phyloP scores from a whole-genome alignment of 2,888 invertebrate genomes.

The Palloptera scutellata region DNA sequence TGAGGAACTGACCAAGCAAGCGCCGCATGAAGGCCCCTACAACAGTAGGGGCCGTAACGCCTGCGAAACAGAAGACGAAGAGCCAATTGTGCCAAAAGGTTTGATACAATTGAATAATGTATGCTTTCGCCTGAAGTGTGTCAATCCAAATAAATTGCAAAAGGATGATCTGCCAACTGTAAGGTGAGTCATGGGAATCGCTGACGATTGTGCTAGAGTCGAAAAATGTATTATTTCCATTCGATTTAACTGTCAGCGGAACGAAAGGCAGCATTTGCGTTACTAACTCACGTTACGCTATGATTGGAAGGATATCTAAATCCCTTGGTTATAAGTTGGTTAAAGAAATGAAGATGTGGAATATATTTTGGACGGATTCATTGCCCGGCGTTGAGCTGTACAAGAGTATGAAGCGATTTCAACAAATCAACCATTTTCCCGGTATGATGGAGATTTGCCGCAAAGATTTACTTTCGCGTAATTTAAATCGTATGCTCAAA shows the following conservation, averaged over 20 bases:
- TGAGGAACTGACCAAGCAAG: not conserved
- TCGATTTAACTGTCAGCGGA: slow-evolving; percentile 39
- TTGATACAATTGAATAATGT: slow-evolving; percentile 51
- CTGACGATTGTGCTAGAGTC: not conserved
- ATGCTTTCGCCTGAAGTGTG: slow-evolving; percentile 51
- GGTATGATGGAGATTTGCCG: slow-evolving; percentile 89
- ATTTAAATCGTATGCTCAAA: slow-evolving; percentile 88
- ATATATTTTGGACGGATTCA: slow-evolving; percentile 88
- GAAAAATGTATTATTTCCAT: not conserved
- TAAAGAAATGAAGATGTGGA: slow-evolving; percentile 84
- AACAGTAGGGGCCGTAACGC: slow-evolving; percentile 36
- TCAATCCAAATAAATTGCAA: slow-evolving; percentile 17
- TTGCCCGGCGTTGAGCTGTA: slow-evolving; percentile 85
- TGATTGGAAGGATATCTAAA: slow-evolving; percentile 58
- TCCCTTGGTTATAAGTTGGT: slow-evolving; percentile 66
- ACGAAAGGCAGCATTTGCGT: slow-evolving; percentile 58
- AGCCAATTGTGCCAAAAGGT: slow-evolving; percentile 34
- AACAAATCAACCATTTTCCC: slow-evolving; percentile 93
- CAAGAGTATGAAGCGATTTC: slow-evolving; percentile 91
- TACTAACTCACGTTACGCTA: slow-evolving; percentile 54
- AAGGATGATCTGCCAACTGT: slow-evolving; percentile 35
- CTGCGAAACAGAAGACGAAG: slow-evolving; percentile 36
- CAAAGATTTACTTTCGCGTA: slow-evolving; percentile 87
- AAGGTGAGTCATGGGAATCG: slow-evolving; percentile 41
- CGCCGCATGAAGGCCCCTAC: not conserved